Evolutionary conservation across 2,113 vertebrate species (phyloP), one percentile per base, ranked within the genome.

Genomic region (Anoura caudifer): DNA sequence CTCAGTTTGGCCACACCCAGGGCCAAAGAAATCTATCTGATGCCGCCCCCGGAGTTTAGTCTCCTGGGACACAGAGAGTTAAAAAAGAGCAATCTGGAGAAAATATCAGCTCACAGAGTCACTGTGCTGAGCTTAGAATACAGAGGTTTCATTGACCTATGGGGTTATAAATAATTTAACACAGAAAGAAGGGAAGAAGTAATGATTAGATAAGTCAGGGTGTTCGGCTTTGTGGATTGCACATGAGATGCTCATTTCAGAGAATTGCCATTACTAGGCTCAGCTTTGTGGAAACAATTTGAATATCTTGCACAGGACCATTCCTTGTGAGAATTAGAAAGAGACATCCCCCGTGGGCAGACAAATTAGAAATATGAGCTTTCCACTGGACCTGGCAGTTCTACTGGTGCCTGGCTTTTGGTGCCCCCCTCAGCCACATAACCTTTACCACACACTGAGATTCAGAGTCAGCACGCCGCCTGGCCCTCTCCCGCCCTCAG

Each of bases 391-490:
- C 9, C 4, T 9, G 73, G 24, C 17, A 5, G 10, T 45, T 19
- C 26, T 91, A 80, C 47, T 24, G 24, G 13, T 24, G 20, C 22
- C 14, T 6, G 56, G 20, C 11, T 81, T 72, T 65, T 31, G 45
- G 69, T 69, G 5, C 3, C 12, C 6, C 28, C 16, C 5, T 77
- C 33, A 54, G 65, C 22, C 85, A 69, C 7, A 1, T 2, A 24
- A 31, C 47, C 15, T 43, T 91, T 26, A 26, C 4, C 20, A 10
- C 0, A 15, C 24, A 16, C 50, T 87, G 47, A 9, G 26, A 10
- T 4, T 61, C 33, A 79, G 3, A 28, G 24, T 31, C 63, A 26
- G 2, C 13, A 13, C 0, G 3, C 26, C 5, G 1, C 1, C 54
- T 4, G 43, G 4, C 59, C 13, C 72, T 69, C 20, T 5, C 20